Base-by-base conservation (phyloP, 2,113 vertebrate species). In the Natator depressus region DNA sequence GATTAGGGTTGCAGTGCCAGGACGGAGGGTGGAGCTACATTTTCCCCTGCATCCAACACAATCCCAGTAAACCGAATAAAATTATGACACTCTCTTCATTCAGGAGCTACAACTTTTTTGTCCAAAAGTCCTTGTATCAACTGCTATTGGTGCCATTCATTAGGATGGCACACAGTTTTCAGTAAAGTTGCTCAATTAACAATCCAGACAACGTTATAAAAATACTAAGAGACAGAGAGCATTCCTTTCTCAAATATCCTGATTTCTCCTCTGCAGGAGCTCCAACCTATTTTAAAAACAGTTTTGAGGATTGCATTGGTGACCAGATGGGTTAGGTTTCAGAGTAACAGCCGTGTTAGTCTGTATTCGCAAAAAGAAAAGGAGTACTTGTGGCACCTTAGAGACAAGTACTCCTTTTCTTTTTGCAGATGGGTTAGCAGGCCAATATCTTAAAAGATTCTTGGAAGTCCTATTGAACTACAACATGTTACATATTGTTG, bases 281-380 rank as follows among this genome's bases (percentile, higher is more conserved):
- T 57, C 65, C 87, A 72, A 53, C 9, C 27, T 54, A 42, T 59
- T 96, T 96, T 79, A 12, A 76, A 86, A 94, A 88, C 27, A 22
- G 16, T 72, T 5, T 1, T 47, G 75, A 78, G 16, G 57, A 55
- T 0, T 1, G 25, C 54, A 87, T 31, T 80, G 3, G 2, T 85
- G 20, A 69, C 20, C 22, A 25, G 75, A 27, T 76, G 75, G 47
- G 62, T 69, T 82, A 42, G 42, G n/a, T n/a, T n/a, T n/a, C n/a
- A n/a, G n/a, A n/a, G n/a, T n/a, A n/a, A n/a, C n/a, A n/a, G n/a
- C n/a, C n/a, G n/a, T n/a, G n/a, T n/a, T n/a, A n/a, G n/a, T n/a
- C n/a, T n/a, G n/a, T n/a, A n/a, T n/a, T n/a, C n/a, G n/a, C n/a
- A n/a, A n/a, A n/a, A n/a, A n/a, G n/a, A n/a, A n/a, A n/a, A n/a